Base-by-base conservation (phyloP, 2,113 vertebrate species). In the Sylvietta virens region DNA sequence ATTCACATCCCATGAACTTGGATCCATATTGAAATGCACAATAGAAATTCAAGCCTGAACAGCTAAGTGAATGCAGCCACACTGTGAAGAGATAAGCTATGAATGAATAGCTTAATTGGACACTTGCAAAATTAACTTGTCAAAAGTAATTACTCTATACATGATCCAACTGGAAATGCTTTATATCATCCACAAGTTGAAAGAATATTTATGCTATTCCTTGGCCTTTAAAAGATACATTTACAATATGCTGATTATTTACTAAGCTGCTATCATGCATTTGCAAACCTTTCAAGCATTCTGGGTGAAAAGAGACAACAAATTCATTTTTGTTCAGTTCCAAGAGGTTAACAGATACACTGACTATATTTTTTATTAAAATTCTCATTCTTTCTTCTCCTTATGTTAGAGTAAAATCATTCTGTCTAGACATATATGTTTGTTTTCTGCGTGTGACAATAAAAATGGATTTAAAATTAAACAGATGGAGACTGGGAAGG, bases 81-180 rank as follows among this genome's bases (percentile, higher is more conserved):
- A 54, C 85, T 76, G 78, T 94, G 96, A 97, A 96, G 86, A 96
- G 93, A 96, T 94, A 97, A 96, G 81, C 94, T 90, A 91, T 91
- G 86, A 97, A 85, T 67, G 58, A 85, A 88, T 44, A 80, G 50
- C 40, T 45, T 91, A 95, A 93, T 74, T 88, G 94, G 91, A 92
- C 73, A 92, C 54, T 96, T 88, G 76, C 74, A 92, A 96, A 96
- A 97, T 90, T 82, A 95, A 92, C 87, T 92, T 97, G 96, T 94
- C 93, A 90, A 70, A 94, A 95, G 61, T 86, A 93, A 88, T 93
- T 92, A 93, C 62, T 77, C 71, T 73, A 82, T 53, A 86, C 33
- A 73, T 81, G 93, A 95, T 86, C 76, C 82, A 94, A 83, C 45
- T 74, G 44, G 62, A 88, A 95, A 83, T 70, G 54, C 93, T 86